These are phyloP conservation scores for Scortum barcoo DNA, from an alignment of 2,113 vertebrate species.

Conservation along the genomic window DNA sequence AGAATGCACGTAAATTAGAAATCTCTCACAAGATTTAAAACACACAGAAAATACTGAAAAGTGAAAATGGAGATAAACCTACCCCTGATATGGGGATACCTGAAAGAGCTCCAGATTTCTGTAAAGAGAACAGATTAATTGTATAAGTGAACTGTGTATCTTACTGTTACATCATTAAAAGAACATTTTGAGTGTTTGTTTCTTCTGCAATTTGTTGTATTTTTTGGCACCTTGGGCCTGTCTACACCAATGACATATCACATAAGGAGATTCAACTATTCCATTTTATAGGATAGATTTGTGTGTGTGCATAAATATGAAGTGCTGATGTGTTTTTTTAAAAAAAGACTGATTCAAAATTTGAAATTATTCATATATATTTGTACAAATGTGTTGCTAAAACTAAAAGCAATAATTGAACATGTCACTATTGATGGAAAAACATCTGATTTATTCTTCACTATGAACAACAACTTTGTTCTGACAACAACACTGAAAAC, in stretches of 20 bases:
- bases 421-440: not conserved
- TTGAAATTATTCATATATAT: not conserved
- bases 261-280: not conserved
- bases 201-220: not conserved
- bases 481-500: not conserved
- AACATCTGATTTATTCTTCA: not conserved
- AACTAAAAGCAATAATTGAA: not conserved
- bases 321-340: not conserved
- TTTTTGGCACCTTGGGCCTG: too few species aligned
- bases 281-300: not conserved
- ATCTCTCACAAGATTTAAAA: not conserved
- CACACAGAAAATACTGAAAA: not conserved
- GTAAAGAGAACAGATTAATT: conserved; percentile 18
- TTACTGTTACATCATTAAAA: not conserved
- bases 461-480: not conserved
- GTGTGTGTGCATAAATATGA: not conserved
- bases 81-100: conserved; percentile 96
- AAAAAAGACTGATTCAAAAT: not conserved
- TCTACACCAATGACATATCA: not conserved
- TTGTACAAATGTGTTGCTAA: not conserved
- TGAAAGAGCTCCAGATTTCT: conserved; percentile 93
- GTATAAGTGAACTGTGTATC: not conserved
- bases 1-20: not conserved
- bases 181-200: not conserved
- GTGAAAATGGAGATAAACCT: conserved; percentile 69